Base-by-base conservation (phyloP, 30 jellyfish, hydroid and myxozoan genomes). In the Turritopsis dohrnii region DNA sequence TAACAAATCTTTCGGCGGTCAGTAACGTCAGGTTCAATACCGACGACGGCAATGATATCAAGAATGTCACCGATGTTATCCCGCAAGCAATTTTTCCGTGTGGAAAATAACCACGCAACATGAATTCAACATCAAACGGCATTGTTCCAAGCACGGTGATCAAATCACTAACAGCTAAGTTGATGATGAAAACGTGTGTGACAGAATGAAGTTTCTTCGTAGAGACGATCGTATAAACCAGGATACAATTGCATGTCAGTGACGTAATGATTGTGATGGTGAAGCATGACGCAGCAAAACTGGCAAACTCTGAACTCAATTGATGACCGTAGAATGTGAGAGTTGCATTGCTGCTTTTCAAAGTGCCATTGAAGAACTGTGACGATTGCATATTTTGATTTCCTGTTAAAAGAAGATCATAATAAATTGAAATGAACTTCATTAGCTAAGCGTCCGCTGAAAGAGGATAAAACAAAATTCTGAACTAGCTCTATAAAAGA, bases 31-130 rank as follows among this genome's bases (percentile, higher is more conserved):
- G 60, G 27, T 77, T 76, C 54, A 85, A 65, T 22, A 76, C 92
- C 16, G 92, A 85, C 27, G 89, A 52, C 30, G 92, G 92, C 21
- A 85, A 52, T 1, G 92, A 85, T 79, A 79, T n/a, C 29, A 85
- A 74, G 71, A 85, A 85, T 52, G 76, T 66, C 1, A 83, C 65
- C 53, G 54, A 16, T 19, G 24, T 75, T 28, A 75, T 8, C 16
- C 79, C 92, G 52, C 92, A 85, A 5, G 66, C 53, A 28, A 76
- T 25, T 75, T 25, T 75, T 24, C 86, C 86, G 30, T 76, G 73
- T 20, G 92, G 88, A 71, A 74, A 85, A 52, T 76, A 53, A 1
- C 89, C 84, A 53, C 83, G 54, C 53, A 85, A 0, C 25, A 85
- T 19, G 27, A 28, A 53, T 19, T 85, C 92, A 9, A 79, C 89